Conservation (phyloP, 2,888 invertebrate species). For the Stramonita haemastoma region DNA sequence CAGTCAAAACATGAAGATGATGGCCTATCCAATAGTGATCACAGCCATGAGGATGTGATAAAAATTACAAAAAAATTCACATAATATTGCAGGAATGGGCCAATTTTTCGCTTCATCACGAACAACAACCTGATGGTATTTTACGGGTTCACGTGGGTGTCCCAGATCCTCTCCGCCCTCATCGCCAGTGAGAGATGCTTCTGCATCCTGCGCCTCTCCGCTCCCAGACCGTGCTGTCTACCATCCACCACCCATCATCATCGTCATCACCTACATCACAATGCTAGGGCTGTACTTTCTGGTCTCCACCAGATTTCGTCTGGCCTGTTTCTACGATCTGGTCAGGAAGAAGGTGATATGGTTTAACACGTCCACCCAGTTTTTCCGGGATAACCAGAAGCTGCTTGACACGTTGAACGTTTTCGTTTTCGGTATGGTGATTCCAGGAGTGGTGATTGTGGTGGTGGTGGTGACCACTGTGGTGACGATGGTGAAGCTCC, state of each 20-base stretch:
- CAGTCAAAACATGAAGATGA: too few relatives aligned
- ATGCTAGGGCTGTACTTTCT: background rate
- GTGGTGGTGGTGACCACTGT: background rate
- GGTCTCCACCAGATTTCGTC: background rate
- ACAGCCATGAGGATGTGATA: too few relatives aligned
- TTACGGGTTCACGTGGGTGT: conserved; percentile 23
- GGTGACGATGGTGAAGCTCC: background rate
- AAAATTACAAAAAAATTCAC: too few relatives aligned
- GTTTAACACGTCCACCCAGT: background rate
- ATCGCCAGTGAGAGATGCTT: conserved; percentile 35
- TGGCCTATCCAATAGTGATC: too few relatives aligned
- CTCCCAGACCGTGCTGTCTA: conserved; percentile 20
- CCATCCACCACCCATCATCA: conserved; percentile 19
- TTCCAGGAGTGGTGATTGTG: background rate
- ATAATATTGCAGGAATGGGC: background rate
- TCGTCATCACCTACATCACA: background rate
- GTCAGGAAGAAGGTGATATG: background rate
- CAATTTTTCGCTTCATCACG: background rate
- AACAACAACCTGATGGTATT: conserved; percentile 12
- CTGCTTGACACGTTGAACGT: background rate
- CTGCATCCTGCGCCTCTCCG: conserved; percentile 29
- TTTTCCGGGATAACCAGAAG: background rate
- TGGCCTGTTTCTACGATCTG: background rate
- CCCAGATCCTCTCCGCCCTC: conserved; percentile 15
- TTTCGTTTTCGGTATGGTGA: background rate